Conservation (phyloP, 2,113 vertebrate species). For the Sceloporus undulatus region DNA sequence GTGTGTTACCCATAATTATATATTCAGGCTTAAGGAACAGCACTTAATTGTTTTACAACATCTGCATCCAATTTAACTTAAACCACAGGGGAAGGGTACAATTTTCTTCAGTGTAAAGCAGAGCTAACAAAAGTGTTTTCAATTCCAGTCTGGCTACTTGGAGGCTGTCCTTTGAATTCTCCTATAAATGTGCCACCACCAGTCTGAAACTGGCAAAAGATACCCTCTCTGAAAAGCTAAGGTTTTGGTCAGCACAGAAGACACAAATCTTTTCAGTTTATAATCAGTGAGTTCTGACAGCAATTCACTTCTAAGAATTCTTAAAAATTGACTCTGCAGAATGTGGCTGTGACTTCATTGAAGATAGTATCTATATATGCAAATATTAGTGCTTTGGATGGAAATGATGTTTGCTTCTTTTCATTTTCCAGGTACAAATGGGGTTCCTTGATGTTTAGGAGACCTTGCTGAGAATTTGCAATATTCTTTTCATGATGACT, state of each 20-base stretch:
- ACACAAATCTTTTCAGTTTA: not conserved
- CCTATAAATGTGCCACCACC: not conserved
- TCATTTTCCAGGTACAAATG: too few species aligned
- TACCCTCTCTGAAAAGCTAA: not conserved
- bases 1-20: not conserved
- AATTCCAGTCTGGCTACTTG: not conserved
- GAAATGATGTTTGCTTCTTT: too few species aligned
- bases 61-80: not conserved
- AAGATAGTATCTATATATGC: too few species aligned
- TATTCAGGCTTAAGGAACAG: accelerated
- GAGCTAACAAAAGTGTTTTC: not conserved
- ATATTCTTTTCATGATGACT: too few species aligned
- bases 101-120: constrained; percentile 19
- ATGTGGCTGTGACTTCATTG: not conserved
- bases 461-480: too few species aligned
- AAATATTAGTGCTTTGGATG: too few species aligned
- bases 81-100: not conserved
- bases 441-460: too few species aligned
- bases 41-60: constrained; percentile 13
- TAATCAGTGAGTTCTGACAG: not conserved
- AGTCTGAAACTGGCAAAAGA: not conserved
- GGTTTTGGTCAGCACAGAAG: not conserved
- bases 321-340: not conserved
- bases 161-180: not conserved
- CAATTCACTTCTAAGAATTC: not conserved